phyloP scores from a whole-genome alignment of 2,797 vertebrate species.

The Spondyliosoma cantharus region DNA sequence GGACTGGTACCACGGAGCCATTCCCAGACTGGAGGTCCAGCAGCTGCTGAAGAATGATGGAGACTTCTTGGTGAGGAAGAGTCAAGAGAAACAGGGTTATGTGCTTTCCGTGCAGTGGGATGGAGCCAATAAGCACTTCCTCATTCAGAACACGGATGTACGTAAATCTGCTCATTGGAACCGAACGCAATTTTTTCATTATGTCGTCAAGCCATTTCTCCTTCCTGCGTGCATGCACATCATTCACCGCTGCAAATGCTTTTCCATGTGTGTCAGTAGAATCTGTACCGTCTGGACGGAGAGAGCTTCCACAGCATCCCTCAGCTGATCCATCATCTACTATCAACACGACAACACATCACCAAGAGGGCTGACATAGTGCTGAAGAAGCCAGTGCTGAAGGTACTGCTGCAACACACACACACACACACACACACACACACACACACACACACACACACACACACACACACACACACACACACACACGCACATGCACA shows the following conservation, averaged over 20 bases:
- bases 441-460: slow-evolving; percentile 7
- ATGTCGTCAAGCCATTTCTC: background rate
- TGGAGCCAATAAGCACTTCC: slow-evolving; percentile 91
- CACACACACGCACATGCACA: too few species aligned
- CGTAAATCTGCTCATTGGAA: slow-evolving; percentile 70
- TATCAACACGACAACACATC: slow-evolving; percentile 85
- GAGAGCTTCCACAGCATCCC: slow-evolving; percentile 90
- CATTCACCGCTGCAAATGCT: slow-evolving; percentile 10
- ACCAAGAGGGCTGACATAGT: slow-evolving; percentile 88
- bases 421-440: slow-evolving; percentile 7
- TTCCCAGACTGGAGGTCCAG: slow-evolving; percentile 90
- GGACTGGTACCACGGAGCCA: slow-evolving; percentile 95
- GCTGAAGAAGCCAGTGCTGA: slow-evolving; percentile 87
- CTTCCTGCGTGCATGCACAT: slow-evolving; percentile 1
- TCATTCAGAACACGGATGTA: slow-evolving; percentile 91
- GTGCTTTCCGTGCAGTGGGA: slow-evolving; percentile 94
- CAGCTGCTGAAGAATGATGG: slow-evolving; percentile 88
- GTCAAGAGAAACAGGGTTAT: slow-evolving; percentile 93
- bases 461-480: slow-evolving; percentile 9
- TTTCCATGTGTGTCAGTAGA: slow-evolving; percentile 79
- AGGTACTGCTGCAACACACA: slow-evolving; percentile 79
- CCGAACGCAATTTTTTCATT: background rate
- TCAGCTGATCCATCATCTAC: slow-evolving; percentile 88
- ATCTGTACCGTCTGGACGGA: slow-evolving; percentile 92
- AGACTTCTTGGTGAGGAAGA: slow-evolving; percentile 92